phyloP scores from a whole-genome alignment of 2,113 vertebrate species.

The Oncorhynchus keta region DNA sequence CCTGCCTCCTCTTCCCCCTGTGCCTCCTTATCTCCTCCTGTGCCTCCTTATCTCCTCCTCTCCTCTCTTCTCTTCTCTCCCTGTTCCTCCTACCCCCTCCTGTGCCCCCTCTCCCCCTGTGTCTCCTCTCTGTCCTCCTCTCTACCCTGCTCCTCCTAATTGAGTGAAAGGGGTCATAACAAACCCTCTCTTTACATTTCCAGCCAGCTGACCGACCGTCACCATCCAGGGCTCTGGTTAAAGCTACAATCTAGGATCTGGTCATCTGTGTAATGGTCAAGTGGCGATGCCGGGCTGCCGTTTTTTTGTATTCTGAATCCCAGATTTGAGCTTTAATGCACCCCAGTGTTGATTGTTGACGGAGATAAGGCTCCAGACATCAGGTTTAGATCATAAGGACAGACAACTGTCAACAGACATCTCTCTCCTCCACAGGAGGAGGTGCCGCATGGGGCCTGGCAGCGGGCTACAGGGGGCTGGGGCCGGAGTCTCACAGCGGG shows the following conservation, averaged over 20 bases:
- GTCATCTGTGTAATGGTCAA: conserved; percentile 15
- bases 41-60: conserved; percentile 18
- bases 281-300: conserved; percentile 9
- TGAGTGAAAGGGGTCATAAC: conserved; percentile 36
- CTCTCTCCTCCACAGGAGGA: neutral
- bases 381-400: conserved; percentile 6
- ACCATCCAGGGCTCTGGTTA: neutral
- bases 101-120: conserved; percentile 26
- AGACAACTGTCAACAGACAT: neutral
- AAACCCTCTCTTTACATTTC: conserved; percentile 36
- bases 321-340: neutral
- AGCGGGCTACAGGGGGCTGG: neutral
- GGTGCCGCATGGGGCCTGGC: neutral
- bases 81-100: conserved; percentile 11
- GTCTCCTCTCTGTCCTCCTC: conserved; percentile 16
- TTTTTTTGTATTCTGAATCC: conserved; percentile 1
- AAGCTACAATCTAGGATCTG: neutral
- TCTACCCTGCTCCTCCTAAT: conserved; percentile 39
- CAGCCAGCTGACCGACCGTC: neutral
- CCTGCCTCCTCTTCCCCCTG: no score
- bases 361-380: neutral
- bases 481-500: neutral
- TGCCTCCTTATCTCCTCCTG: no score
- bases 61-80: neutral
- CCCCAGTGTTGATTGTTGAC: conserved; percentile 1